Conservation (phyloP, 2,113 vertebrate species). For the Trichomycterus rosablanca region DNA sequence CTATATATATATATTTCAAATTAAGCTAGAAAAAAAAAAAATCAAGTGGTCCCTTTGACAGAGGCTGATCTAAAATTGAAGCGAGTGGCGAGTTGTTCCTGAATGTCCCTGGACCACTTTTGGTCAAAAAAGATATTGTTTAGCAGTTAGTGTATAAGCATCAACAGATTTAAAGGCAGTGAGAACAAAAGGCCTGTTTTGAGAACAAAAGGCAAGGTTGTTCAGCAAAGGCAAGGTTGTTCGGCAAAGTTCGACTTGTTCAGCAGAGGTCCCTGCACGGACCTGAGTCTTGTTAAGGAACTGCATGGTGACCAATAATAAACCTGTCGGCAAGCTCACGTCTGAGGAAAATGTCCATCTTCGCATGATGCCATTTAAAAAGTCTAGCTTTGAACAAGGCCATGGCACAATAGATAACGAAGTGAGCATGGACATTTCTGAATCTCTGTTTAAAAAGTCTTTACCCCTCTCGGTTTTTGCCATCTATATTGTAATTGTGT, state of each 20-base stretch:
- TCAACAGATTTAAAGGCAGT: conserved; percentile 14
- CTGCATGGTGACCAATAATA: neutral
- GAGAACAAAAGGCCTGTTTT: neutral
- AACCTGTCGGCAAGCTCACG: neutral
- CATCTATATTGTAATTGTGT: conserved; percentile 38
- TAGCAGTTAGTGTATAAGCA: conserved; percentile 1
- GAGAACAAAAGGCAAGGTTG: conserved; percentile 4
- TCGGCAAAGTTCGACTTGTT: conserved; percentile 17
- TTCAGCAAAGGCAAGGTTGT: conserved; percentile 18
- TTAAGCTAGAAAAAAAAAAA: conserved; percentile 19
- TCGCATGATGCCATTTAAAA: conserved; percentile 1
- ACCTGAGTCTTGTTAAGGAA: neutral
- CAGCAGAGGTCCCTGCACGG: neutral
- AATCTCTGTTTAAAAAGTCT: no score
- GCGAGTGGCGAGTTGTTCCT: neutral
- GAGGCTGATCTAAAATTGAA: neutral
- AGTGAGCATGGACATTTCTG: no score
- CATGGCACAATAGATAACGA: no score
- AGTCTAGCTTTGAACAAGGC: neutral
- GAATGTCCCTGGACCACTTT: neutral
- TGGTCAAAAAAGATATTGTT: conserved; percentile 22
- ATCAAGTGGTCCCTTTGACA: conserved; percentile 33
- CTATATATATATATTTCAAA: no score
- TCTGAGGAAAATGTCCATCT: neutral
- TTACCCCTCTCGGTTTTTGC: neutral